Percentiles rank a stretch among this genome's conserved stretches.
phyloP scores from a whole-genome alignment of 1,140 invertebrate species.

The Diabrotica undecimpunctata region DNA sequence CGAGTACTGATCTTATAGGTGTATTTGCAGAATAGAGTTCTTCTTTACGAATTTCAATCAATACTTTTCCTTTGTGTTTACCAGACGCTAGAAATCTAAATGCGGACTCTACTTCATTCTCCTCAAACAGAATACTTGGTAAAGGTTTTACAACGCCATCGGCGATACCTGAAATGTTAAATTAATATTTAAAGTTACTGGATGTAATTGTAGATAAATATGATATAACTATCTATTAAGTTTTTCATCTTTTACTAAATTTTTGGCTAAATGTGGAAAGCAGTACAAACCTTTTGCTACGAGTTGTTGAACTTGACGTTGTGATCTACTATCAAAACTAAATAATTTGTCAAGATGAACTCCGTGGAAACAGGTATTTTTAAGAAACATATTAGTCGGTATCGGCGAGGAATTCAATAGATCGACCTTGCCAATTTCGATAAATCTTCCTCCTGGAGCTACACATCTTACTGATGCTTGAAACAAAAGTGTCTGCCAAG shows the following conservation, averaged over 20 bases:
- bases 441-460: constrained; percentile 83
- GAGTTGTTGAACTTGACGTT: constrained; percentile 66
- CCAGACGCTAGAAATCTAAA: constrained; percentile 94
- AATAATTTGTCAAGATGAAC: constrained; percentile 89
- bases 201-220: no score
- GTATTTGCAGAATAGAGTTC: constrained; percentile 51
- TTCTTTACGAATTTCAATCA: constrained; percentile 81
- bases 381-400: constrained; percentile 91
- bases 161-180: background rate
- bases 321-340: constrained; percentile 63
- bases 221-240: no score
- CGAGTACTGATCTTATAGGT: constrained; percentile 34
- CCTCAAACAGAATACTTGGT: background rate
- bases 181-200: no score
- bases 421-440: constrained; percentile 89
- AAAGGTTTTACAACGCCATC: constrained; percentile 8
- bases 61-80: constrained; percentile 94
- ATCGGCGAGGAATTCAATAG: constrained; percentile 82
- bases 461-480: constrained; percentile 88
- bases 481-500: constrained; percentile 86
- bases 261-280: no score
- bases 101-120: constrained; percentile 4
- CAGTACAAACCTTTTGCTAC: constrained; percentile 63
- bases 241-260: no score
- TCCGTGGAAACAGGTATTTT: constrained; percentile 96